Conservation (phyloP, 2,888 invertebrate genomes). For the Trachelus stipa region DNA sequence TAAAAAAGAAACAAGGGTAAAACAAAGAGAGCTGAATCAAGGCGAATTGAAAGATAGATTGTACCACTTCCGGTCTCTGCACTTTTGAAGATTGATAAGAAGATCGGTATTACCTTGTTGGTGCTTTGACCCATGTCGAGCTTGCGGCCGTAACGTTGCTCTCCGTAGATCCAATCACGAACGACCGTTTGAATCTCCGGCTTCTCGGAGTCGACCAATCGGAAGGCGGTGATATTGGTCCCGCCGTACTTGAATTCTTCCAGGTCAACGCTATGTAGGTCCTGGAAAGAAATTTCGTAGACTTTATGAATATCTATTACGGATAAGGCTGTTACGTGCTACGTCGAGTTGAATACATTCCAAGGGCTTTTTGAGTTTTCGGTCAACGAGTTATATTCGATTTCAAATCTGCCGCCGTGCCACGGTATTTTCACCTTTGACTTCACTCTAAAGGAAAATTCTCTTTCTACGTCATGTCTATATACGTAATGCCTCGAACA, state of each 20-base stretch:
- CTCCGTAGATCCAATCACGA: slow-evolving; percentile 83
- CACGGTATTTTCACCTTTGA: neutral
- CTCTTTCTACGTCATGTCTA: neutral
- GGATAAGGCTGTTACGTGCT: neutral
- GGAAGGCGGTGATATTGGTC: slow-evolving; percentile 94
- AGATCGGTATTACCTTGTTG: slow-evolving; percentile 68
- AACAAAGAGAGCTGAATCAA: neutral
- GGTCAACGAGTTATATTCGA: neutral
- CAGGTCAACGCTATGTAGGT: slow-evolving; percentile 90
- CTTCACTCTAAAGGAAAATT: neutral
- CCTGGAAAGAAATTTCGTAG: slow-evolving; percentile 69
- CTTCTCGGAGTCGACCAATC: slow-evolving; percentile 87
- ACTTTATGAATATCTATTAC: slow-evolving; percentile 5
- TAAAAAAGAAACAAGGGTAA: neutral
- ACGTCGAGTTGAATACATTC: neutral
- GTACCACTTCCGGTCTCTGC: slow-evolving; percentile 1
- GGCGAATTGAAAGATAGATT: neutral
- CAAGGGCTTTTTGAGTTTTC: neutral
- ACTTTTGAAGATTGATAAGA: slow-evolving; percentile 17
- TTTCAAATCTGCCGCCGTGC: neutral
- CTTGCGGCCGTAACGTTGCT: slow-evolving; percentile 75
- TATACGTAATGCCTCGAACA: neutral
- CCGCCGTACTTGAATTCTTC: slow-evolving; percentile 96
- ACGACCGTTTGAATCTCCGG: slow-evolving; percentile 83
- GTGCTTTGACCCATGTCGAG: slow-evolving; percentile 72